A percentile compares a stretch with the other conserved stretches of the same genome.
Evolutionary conservation across 2,797 vertebrate genomes (phyloP).

Genomic region (Diplodus sargus): DNA sequence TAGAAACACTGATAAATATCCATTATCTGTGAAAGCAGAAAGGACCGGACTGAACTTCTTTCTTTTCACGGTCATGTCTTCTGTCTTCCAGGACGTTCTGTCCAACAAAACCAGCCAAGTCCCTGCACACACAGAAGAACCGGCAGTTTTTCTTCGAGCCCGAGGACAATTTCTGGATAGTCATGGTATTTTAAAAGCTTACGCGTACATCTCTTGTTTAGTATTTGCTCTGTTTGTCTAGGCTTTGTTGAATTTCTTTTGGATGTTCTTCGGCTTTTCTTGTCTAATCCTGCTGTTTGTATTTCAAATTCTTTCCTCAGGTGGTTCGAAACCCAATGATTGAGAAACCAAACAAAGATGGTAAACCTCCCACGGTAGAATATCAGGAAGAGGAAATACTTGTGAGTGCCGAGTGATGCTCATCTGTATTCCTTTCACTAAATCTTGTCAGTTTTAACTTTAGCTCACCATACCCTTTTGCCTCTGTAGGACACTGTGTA

Average conservation of each 20-base stretch:
- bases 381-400: conserved; percentile 98
- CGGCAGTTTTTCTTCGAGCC: conserved; percentile 98
- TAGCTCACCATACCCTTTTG: background rate
- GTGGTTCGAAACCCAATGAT: conserved; percentile 96
- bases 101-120: conserved; percentile 97
- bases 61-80: conserved; percentile 22
- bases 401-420: conserved; percentile 80
- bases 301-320: conserved; percentile 73
- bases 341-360: conserved; percentile 96
- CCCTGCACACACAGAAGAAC: conserved; percentile 98
- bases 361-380: conserved; percentile 91
- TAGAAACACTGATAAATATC: conserved; percentile 8
- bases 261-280: background rate
- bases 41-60: background rate
- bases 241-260: background rate
- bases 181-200: conserved; percentile 89
- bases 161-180: conserved; percentile 98
- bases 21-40: conserved; percentile 1
- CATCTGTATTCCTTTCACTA: background rate
- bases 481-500: conserved; percentile 94
- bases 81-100: conserved; percentile 92
- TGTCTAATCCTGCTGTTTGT: conserved; percentile 2
- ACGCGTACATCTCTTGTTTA: background rate
- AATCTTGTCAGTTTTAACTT: background rate
- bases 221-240: background rate